Conservation (phyloP, 1,140 invertebrate genomes). For the Drosophila miranda region DNA sequence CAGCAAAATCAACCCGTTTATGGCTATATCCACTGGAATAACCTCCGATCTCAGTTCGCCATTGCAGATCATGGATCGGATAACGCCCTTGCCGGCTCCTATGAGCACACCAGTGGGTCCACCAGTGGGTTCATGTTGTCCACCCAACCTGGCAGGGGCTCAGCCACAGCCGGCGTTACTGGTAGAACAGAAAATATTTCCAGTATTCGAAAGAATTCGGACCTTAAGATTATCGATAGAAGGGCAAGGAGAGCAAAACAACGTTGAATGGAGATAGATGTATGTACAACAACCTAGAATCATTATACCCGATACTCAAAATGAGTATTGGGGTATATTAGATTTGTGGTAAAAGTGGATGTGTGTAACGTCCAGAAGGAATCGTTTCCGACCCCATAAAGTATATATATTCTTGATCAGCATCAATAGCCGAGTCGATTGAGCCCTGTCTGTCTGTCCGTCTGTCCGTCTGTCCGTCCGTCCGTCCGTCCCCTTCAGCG, state of each 20-base stretch:
- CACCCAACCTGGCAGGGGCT: conserved; percentile 93
- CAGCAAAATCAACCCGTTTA: conserved; percentile 89
- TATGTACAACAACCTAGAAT: conserved; percentile 59
- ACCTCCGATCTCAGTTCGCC: conserved; percentile 87
- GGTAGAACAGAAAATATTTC: conserved; percentile 33
- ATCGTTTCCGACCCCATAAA: too few species aligned
- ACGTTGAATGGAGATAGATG: conserved; percentile 10
- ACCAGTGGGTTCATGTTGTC: conserved; percentile 96
- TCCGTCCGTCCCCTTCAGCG: too few species aligned
- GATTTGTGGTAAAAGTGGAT: too few species aligned
- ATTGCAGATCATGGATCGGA: conserved; percentile 92
- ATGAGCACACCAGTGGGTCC: conserved; percentile 84
- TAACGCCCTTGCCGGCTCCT: conserved; percentile 92
- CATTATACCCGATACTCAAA: too few species aligned
- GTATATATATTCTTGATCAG: too few species aligned
- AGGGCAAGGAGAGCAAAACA: conserved; percentile 29
- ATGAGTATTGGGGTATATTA: too few species aligned
- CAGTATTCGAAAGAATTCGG: conserved; percentile 8
- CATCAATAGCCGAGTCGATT: too few species aligned
- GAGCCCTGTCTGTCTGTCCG: too few species aligned
- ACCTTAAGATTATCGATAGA: background rate
- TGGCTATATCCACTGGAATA: conserved; percentile 93
- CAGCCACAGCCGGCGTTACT: conserved; percentile 86
- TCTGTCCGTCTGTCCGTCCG: too few species aligned
- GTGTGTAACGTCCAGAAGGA: too few species aligned